These are phyloP conservation scores for Dolichallabes microphthalmus DNA, from an alignment of 2,113 vertebrate genomes.

Conservation along the genomic window DNA sequence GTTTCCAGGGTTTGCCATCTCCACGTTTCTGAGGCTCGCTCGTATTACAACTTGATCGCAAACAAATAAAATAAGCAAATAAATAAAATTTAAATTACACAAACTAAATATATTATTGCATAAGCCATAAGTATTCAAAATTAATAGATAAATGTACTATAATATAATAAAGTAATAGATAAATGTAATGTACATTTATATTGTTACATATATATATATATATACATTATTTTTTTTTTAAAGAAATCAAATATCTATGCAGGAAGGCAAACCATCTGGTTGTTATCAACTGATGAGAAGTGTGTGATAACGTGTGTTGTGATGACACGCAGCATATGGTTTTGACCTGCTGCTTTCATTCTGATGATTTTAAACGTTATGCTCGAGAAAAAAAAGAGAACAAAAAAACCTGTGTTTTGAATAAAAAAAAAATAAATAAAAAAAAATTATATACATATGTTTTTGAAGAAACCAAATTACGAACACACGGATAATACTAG, in stretches of 20 bases:
- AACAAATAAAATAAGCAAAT: neutral
- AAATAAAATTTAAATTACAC: neutral
- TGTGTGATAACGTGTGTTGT: neutral
- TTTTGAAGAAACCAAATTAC: neutral
- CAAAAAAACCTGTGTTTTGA: neutral
- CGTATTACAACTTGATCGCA: neutral
- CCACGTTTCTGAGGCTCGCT: neutral
- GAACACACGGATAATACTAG: neutral
- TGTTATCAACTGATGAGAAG: too few relatives aligned
- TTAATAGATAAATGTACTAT: neutral
- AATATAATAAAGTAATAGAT: too few relatives aligned
- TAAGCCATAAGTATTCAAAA: neutral
- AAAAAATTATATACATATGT: too few relatives aligned
- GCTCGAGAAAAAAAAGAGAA: neutral
- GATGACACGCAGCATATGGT: too few relatives aligned
- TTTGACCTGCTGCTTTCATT: too few relatives aligned
- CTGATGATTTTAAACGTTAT: neutral
- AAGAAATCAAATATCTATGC: neutral
- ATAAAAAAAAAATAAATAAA: too few relatives aligned
- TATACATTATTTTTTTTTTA: neutral
- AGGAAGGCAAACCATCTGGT: neutral
- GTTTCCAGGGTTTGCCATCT: neutral
- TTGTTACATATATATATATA: too few relatives aligned
- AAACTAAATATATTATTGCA: neutral
- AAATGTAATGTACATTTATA: too few relatives aligned